Percentiles rank a stretch among this genome's conserved stretches.
phyloP scores from a whole-genome alignment of 2,113 vertebrate genomes.

The Thalassoma bifasciatum region DNA sequence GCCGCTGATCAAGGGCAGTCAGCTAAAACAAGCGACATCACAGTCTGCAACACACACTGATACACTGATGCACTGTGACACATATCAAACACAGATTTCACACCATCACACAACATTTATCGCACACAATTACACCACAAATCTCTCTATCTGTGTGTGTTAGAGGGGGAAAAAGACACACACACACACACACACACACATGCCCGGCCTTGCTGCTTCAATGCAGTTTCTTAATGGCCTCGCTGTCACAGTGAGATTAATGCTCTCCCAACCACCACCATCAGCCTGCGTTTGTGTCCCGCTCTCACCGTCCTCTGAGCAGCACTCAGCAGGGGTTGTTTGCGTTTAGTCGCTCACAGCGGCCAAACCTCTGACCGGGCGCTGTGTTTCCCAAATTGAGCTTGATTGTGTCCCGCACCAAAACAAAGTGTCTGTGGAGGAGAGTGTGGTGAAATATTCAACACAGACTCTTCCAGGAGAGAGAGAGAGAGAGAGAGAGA shows the following conservation, averaged over 20 bases:
- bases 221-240: constrained; percentile 63
- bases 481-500: not conserved
- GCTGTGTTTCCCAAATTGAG: constrained; percentile 20
- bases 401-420: constrained; percentile 9
- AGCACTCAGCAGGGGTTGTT: constrained; percentile 28
- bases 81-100: constrained; percentile 38
- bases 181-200: constrained; percentile 23
- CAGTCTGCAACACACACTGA: not conserved
- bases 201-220: constrained; percentile 24
- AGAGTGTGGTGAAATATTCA: not conserved
- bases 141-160: not conserved
- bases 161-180: too few species aligned
- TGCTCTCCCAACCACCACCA: constrained; percentile 51
- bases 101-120: constrained; percentile 48
- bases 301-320: constrained; percentile 41
- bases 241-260: constrained; percentile 74
- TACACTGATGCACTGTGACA: not conserved
- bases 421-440: constrained; percentile 17
- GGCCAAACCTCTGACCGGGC: constrained; percentile 12
- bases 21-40: constrained; percentile 39
- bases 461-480: too few species aligned
- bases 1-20: constrained; percentile 28
- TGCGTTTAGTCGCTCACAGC: constrained; percentile 17
- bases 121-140: constrained; percentile 43
- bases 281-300: constrained; percentile 65